Conservation (phyloP, 2,888 invertebrate species). For the Cetonia aurata region DNA sequence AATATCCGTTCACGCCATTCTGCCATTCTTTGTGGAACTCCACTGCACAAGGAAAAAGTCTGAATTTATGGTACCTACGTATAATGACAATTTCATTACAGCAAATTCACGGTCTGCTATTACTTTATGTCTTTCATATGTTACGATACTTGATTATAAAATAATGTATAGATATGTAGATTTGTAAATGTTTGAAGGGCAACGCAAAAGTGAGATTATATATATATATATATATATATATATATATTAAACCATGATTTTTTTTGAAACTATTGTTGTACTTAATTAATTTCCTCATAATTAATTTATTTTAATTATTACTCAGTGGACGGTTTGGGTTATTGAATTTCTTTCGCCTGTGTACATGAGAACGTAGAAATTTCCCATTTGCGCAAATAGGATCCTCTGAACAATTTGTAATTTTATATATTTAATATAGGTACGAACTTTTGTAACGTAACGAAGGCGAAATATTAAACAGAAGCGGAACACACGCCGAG, state of each 20-base stretch:
- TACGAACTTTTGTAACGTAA: constrained; percentile 14
- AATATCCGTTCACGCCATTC: not conserved
- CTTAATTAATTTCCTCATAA: not conserved
- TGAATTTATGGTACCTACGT: constrained; percentile 23
- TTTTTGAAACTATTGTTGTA: not conserved
- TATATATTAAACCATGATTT: not conserved
- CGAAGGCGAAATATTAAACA: constrained; percentile 29
- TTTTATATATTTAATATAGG: constrained; percentile 24
- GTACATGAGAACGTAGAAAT: not conserved
- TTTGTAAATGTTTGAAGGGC: constrained; percentile 6
- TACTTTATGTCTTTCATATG: constrained; percentile 21
- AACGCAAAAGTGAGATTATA: too few relatives aligned
- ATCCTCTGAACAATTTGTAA: too few relatives aligned
- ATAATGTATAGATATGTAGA: constrained; percentile 15
- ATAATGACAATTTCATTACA: constrained; percentile 33
- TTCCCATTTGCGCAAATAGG: not conserved
- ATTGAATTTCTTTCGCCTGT: not conserved
- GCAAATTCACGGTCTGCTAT: constrained; percentile 8
- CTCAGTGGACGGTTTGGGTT: not conserved
- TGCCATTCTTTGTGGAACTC: constrained; percentile 21
- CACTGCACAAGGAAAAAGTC: constrained; percentile 24
- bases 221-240: not conserved
- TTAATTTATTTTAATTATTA: not conserved
- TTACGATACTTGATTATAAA: constrained; percentile 4
- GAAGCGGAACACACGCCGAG: not conserved